Evolutionary conservation across 1,140 invertebrate genomes (phyloP).

Genomic region (Bombus waltoni): DNA sequence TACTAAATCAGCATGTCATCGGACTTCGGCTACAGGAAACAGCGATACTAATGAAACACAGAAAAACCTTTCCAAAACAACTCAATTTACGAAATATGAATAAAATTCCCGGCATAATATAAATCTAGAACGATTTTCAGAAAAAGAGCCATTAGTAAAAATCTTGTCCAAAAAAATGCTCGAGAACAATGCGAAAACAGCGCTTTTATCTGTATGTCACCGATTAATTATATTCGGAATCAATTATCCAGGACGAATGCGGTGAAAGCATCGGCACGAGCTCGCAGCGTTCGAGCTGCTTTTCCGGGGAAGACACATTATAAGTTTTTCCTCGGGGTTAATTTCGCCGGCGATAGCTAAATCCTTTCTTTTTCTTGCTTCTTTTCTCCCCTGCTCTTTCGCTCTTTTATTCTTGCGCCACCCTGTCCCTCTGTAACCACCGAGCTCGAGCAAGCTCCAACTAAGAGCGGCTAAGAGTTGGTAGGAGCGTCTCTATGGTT

Average conservation of each 20-base stretch:
- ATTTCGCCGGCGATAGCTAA: slow-evolving; percentile 72
- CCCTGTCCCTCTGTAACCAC: slow-evolving; percentile 56
- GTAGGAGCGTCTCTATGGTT: slow-evolving; percentile 81
- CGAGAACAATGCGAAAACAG: background rate
- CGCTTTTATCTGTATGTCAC: background rate
- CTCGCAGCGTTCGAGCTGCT: slow-evolving; percentile 58
- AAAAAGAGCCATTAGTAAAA: background rate
- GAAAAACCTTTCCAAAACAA: too few relatives aligned
- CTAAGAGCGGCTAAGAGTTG: slow-evolving; percentile 79
- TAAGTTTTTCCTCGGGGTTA: slow-evolving; percentile 76
- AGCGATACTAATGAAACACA: background rate
- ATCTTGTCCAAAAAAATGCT: background rate
- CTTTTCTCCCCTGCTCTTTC: slow-evolving; percentile 46
- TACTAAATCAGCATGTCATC: slow-evolving; percentile 1
- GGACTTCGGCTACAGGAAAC: background rate
- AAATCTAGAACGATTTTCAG: too few relatives aligned
- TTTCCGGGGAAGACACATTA: slow-evolving; percentile 74
- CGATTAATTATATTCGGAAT: slow-evolving; percentile 68
- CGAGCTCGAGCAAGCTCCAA: slow-evolving; percentile 70
- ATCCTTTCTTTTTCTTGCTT: slow-evolving; percentile 56
- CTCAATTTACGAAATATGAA: too few relatives aligned
- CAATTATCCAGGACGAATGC: slow-evolving; percentile 64
- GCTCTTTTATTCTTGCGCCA: slow-evolving; percentile 65
- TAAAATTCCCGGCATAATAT: too few relatives aligned
- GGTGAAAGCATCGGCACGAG: slow-evolving; percentile 34